phyloP scores from a whole-genome alignment of 2,888 invertebrate species.

The Cantharis rufa region DNA sequence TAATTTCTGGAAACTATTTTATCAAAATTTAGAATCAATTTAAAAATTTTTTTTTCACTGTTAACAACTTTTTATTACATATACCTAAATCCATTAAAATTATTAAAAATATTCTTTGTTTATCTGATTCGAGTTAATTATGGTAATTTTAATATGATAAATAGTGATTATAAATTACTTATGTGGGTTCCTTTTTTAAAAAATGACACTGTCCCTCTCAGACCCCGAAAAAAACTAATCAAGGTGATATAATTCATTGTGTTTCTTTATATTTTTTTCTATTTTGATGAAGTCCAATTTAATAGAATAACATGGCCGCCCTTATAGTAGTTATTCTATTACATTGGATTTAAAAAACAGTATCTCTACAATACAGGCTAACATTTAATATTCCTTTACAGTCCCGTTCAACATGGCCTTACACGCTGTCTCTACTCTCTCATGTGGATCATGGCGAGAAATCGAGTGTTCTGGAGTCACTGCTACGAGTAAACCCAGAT shows the following conservation, averaged over 20 bases:
- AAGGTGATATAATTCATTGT: background rate
- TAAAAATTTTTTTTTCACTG: no score
- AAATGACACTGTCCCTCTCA: background rate
- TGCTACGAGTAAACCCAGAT: conserved; percentile 1
- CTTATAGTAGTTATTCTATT: background rate
- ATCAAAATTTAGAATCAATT: no score
- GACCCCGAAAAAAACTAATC: background rate
- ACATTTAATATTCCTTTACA: conserved; percentile 32
- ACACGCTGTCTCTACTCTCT: conserved; percentile 46
- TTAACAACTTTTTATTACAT: no score
- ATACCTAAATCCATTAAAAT: no score
- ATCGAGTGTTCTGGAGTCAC: conserved; percentile 25
- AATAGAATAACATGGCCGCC: background rate
- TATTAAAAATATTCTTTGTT: no score
- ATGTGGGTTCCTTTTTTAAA: background rate
- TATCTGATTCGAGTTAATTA: no score
- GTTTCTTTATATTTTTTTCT: background rate
- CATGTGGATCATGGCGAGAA: conserved; percentile 59
- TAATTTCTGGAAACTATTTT: no score
- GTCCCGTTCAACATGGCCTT: conserved; percentile 50
- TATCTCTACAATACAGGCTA: background rate
- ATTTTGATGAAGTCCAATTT: background rate
- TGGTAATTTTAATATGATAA: background rate
- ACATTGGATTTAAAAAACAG: no score
- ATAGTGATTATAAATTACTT: background rate